These are phyloP conservation scores for Dasypolia templi DNA, from an alignment of 2,888 invertebrate genomes.

Conservation along the genomic window DNA sequence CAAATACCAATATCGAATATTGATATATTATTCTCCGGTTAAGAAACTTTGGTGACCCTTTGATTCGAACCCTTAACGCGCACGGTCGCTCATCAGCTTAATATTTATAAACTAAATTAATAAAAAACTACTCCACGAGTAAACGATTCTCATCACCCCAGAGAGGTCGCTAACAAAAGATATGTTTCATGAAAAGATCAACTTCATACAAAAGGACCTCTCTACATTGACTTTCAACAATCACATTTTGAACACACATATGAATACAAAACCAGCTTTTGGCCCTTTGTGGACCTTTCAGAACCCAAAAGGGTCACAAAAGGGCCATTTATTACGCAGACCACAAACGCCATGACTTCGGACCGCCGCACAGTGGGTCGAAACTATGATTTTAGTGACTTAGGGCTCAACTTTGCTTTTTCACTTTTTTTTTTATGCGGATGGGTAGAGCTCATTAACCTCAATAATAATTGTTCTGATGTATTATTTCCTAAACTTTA, in stretches of 20 bases:
- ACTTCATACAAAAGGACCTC: constrained; percentile 1
- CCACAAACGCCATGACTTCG: constrained; percentile 24
- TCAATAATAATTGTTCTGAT: too few species aligned
- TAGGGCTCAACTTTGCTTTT: too few species aligned
- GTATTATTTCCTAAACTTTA: too few species aligned
- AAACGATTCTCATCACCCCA: background rate
- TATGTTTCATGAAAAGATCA: constrained; percentile 15
- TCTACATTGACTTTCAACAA: constrained; percentile 5
- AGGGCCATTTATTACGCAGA: constrained; percentile 35
- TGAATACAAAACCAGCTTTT: constrained; percentile 23
- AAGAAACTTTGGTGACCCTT: background rate
- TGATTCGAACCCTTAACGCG: background rate
- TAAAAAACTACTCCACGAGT: background rate
- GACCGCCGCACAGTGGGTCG: too few species aligned
- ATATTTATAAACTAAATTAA: background rate
- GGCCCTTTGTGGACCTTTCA: background rate
- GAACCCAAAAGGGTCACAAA: constrained; percentile 12
- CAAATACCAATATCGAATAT: background rate
- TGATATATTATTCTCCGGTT: too few species aligned
- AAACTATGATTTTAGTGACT: too few species aligned
- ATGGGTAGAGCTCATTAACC: too few species aligned
- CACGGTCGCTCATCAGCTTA: too few species aligned
- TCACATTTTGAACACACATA: constrained; percentile 12
- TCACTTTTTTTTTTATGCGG: too few species aligned
- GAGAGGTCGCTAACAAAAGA: constrained; percentile 3